Evolutionary conservation across 2,888 invertebrate genomes (phyloP).

Genomic region (Cosmia pyralina): DNA sequence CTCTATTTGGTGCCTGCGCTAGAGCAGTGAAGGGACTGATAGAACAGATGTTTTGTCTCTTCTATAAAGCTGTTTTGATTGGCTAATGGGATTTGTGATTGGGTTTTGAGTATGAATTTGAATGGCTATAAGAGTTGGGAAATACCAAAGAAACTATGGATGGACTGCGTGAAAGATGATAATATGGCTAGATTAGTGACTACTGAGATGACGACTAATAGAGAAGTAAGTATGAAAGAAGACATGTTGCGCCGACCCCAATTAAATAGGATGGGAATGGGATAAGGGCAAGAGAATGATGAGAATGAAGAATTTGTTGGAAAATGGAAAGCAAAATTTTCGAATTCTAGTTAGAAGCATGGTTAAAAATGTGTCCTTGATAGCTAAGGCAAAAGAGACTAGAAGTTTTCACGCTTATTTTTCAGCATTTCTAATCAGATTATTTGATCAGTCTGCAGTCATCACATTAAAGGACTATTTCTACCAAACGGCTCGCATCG

Average conservation of each 20-base stretch:
- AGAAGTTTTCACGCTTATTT: no score
- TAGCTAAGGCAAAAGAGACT: neutral
- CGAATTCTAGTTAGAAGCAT: no score
- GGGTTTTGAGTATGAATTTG: neutral
- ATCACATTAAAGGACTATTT: no score
- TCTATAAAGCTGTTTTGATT: constrained; percentile 17
- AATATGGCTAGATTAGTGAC: neutral
- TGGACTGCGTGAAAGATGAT: neutral
- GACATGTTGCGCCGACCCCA: neutral
- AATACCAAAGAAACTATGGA: neutral
- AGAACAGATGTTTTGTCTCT: constrained; percentile 37
- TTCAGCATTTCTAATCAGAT: neutral
- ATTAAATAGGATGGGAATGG: neutral
- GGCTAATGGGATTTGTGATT: constrained; percentile 25
- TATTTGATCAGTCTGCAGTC: no score
- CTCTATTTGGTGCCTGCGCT: constrained; percentile 42
- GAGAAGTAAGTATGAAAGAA: no score
- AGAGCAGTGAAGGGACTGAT: constrained; percentile 33
- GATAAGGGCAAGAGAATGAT: neutral
- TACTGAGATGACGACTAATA: neutral
- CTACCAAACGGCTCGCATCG: no score
- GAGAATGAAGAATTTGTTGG: neutral
- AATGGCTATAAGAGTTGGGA: no score
- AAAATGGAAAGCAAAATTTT: no score
- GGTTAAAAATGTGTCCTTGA: neutral